These are phyloP conservation scores for Pangasius krempfi DNA, from an alignment of 2,797 vertebrate genomes.

Conservation along the genomic window DNA sequence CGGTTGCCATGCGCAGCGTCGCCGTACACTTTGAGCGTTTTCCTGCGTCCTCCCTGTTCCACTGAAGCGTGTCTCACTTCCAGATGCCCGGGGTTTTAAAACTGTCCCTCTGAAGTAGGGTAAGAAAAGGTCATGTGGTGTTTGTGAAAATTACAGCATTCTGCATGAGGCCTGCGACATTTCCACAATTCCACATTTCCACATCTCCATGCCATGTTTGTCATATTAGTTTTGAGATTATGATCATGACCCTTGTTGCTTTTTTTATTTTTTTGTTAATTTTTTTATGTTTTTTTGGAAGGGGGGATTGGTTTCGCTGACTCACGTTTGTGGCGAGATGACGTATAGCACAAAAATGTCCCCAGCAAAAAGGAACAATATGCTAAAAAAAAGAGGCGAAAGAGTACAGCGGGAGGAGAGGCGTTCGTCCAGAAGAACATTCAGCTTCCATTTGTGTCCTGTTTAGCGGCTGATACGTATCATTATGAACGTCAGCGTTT, in stretches of 20 bases:
- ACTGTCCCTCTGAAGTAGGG: constrained; percentile 34
- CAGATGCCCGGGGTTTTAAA: constrained; percentile 51
- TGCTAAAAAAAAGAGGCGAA: neutral
- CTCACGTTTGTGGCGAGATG: constrained; percentile 57
- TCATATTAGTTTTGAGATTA: constrained; percentile 50
- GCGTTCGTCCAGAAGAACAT: constrained; percentile 10
- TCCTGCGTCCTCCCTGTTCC: constrained; percentile 56
- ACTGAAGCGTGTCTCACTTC: constrained; percentile 39
- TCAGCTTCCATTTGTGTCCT: constrained; percentile 15
- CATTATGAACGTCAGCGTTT: neutral
- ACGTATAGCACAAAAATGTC: constrained; percentile 52
- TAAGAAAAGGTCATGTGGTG: constrained; percentile 43
- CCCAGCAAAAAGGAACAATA: constrained; percentile 43
- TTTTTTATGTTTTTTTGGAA: neutral
- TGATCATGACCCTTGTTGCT: constrained; percentile 39
- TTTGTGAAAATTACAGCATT: constrained; percentile 49
- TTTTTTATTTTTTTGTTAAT: neutral
- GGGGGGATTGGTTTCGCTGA: constrained; percentile 48
- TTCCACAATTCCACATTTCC: constrained; percentile 41
- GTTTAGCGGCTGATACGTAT: neutral
- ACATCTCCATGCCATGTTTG: constrained; percentile 43
- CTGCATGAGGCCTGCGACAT: constrained; percentile 36
- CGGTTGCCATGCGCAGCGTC: constrained; percentile 33
- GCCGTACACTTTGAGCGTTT: constrained; percentile 35
- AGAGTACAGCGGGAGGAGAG: neutral